Base-by-base conservation (phyloP, 2,888 invertebrate genomes). In the Drosophila paracracens region DNA sequence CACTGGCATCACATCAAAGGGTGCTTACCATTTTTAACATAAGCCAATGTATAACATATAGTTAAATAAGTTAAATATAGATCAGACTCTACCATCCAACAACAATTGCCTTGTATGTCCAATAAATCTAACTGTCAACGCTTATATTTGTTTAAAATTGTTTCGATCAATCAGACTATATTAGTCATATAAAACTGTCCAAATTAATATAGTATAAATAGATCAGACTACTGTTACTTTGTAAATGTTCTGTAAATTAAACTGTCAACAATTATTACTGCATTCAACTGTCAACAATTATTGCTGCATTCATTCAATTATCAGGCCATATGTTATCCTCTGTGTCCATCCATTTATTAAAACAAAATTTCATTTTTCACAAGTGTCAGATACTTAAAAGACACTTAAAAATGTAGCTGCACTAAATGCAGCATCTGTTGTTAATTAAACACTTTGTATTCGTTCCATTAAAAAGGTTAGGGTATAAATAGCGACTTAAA, bases 401-500 rank as follows among this genome's bases (percentile, higher is more conserved):
- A n/a, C 3, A 35, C 18, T 18, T 33, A 6, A 33, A 2, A 54
- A 5, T 18, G 3, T 4, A 35, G 25, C n/a, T 33, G 1, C 31
- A n/a, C 16, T 36, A 50, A 18, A 3, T 11, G 2, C 46, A 4
- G 21, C 21, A 21, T 35, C n/a, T 21, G 7, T 18, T 8, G 21
- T 53, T 16, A 53, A 33, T 35, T 16, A n/a, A 7, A 21, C 48
- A 27, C 2, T 38, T 54, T 33, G 21, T 46, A 1, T 6, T 27
- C 18, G 0, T 8, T 8, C n/a, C 21, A 18, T n/a, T 13, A 7
- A 50, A 50, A 50, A 40, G 16, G 50, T 35, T 7, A 67, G 76
- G 70, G 79, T 74, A 79, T 79, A 63, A 64, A 70, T 64, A 63
- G 56, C 3, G 52, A 51, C 40, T 68, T 40, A 48, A 62, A 68